phyloP scores from a whole-genome alignment of 2,888 invertebrate species.

The Herminia tarsipennalis region DNA sequence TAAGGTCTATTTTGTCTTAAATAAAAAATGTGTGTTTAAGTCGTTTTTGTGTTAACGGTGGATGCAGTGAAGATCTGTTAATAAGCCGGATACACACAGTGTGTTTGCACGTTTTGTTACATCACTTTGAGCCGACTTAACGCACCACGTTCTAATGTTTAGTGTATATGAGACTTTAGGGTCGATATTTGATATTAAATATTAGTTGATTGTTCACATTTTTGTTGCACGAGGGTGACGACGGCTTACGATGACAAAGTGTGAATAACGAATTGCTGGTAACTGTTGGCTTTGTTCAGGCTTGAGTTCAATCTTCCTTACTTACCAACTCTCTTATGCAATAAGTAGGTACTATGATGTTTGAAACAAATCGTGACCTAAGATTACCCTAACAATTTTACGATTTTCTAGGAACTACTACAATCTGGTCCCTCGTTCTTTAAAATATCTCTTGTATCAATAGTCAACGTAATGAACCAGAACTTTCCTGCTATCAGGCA shows the following conservation, averaged over 20 bases:
- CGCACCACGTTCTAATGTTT: conserved; percentile 78
- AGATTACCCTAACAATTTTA: no score
- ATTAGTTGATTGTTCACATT: conserved; percentile 76
- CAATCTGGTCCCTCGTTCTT: no score
- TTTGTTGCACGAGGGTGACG: conserved; percentile 64
- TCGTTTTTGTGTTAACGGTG: conserved; percentile 7
- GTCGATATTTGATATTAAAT: conserved; percentile 78
- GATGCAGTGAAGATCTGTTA: conserved; percentile 76
- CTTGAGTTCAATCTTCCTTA: conserved; percentile 10
- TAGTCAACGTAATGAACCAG: no score
- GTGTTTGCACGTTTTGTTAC: conserved; percentile 79
- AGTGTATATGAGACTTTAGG: conserved; percentile 78
- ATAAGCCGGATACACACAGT: conserved; percentile 75
- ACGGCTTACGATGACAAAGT: conserved; percentile 72
- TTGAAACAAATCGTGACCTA: no score
- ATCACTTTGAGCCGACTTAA: conserved; percentile 80
- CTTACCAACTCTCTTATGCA: background rate
- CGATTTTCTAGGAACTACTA: no score
- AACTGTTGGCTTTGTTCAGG: conserved; percentile 35
- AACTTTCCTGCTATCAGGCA: no score
- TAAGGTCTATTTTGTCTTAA: conserved; percentile 39
- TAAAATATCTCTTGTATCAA: no score
- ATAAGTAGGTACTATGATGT: background rate
- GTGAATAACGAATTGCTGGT: conserved; percentile 55
- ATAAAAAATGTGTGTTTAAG: conserved; percentile 12